These are phyloP conservation scores for Psittacula cyanocephala DNA, from an alignment of 2,113 vertebrate species.

Conservation along the genomic window DNA sequence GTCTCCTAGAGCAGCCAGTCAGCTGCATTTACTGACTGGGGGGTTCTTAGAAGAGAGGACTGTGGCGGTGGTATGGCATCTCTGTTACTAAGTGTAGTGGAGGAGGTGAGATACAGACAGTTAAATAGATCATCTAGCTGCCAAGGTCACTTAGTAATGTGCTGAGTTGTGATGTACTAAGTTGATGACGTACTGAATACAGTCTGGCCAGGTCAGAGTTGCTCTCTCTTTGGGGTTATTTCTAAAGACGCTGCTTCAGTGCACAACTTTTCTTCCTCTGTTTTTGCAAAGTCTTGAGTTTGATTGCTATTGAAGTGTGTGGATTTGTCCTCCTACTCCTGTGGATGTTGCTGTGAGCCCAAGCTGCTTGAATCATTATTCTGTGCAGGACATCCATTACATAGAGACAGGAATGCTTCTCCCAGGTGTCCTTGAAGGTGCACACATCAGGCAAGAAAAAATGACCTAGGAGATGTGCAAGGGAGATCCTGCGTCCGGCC, in stretches of 20 bases:
- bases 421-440: not conserved
- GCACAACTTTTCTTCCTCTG: rapidly evolving
- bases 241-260: not conserved
- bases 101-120: not conserved
- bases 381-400: not conserved
- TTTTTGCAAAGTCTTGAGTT: not conserved
- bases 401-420: not conserved
- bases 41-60: not conserved
- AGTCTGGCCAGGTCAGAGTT: not conserved
- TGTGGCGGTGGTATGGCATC: not conserved
- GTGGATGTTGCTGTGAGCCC: not conserved
- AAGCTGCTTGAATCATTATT: not conserved
- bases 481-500: not conserved
- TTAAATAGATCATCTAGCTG: not conserved
- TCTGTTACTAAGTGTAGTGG: not conserved
- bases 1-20: not conserved
- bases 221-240: not conserved
- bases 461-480: not conserved
- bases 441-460: not conserved
- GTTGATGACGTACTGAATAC: not conserved
- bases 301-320: not conserved
- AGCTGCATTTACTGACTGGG: not conserved
- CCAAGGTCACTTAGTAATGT: not conserved
- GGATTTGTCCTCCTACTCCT: not conserved
- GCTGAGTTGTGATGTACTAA: not conserved